Conservation (phyloP, 2,888 invertebrate genomes). For the Chaitophorus viminalis region DNA sequence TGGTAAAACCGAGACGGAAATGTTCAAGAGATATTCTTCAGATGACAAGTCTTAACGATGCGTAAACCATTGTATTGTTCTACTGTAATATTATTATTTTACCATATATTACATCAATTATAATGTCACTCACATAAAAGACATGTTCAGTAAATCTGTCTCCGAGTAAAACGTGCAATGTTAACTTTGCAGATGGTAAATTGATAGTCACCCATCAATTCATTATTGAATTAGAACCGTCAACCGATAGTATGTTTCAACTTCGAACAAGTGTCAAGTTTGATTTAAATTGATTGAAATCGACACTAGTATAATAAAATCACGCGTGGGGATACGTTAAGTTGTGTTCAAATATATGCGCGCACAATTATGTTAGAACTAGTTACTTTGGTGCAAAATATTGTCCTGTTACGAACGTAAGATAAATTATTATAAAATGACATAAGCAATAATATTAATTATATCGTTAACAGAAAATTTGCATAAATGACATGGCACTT, state of each 20-base stretch:
- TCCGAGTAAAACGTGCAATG: neutral
- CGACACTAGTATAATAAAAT: neutral
- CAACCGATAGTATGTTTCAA: neutral
- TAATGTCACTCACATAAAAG: neutral
- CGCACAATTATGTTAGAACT: neutral
- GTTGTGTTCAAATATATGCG: neutral
- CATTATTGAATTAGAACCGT: neutral
- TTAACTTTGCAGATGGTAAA: neutral
- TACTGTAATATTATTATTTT: slow-evolving; percentile 10
- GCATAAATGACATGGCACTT: slow-evolving; percentile 53
- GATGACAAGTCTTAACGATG: slow-evolving; percentile 45
- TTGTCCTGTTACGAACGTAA: neutral
- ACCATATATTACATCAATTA: slow-evolving; percentile 22
- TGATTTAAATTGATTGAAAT: neutral
- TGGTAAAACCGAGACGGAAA: neutral
- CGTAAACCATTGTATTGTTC: slow-evolving; percentile 43
- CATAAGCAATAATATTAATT: slow-evolving; percentile 43
- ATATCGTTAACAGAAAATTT: slow-evolving; percentile 44
- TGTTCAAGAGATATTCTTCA: slow-evolving; percentile 16
- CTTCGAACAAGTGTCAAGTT: neutral
- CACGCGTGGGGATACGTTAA: neutral
- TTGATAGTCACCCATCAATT: neutral
- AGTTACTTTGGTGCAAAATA: neutral
- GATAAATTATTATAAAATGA: slow-evolving; percentile 43
- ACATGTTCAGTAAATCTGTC: neutral